These are phyloP conservation scores for Idris sp. DNA, from an alignment of 1,140 invertebrate species.

Conservation along the genomic window DNA sequence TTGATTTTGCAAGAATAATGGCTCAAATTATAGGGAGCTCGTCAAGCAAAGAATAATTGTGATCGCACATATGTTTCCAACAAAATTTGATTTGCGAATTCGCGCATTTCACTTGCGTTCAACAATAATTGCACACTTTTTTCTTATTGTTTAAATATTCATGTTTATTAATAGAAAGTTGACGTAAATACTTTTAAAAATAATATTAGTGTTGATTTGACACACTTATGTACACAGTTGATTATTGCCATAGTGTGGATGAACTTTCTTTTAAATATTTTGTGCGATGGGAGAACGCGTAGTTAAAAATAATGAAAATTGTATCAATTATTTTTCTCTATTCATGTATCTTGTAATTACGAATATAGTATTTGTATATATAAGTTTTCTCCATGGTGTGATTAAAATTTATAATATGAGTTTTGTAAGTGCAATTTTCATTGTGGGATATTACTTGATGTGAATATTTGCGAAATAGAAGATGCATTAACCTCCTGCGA, in stretches of 20 bases:
- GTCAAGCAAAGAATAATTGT: conserved; percentile 32
- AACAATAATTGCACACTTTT: no score
- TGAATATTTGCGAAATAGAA: conserved; percentile 43
- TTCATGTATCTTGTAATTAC: no score
- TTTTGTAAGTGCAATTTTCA: background rate
- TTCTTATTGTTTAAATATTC: no score
- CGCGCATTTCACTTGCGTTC: conserved; percentile 12
- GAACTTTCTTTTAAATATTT: conserved; percentile 43
- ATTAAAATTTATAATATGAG: conserved; percentile 9
- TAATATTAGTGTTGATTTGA: conserved; percentile 25
- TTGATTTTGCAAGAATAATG: conserved; percentile 59
- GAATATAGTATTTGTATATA: no score
- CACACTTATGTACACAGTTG: conserved; percentile 15
- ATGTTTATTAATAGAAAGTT: no score
- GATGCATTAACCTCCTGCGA: conserved; percentile 37
- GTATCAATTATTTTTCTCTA: no score
- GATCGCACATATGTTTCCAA: conserved; percentile 48
- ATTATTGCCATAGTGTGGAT: conserved; percentile 12
- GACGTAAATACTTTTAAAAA: no score
- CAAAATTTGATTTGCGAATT: conserved; percentile 18
- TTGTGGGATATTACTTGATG: conserved; percentile 22
- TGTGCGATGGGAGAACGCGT: background rate
- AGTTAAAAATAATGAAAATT: no score
- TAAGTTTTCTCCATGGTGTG: no score
- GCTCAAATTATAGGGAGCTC: conserved; percentile 46